Percentiles rank a stretch among this genome's conserved stretches.
Evolutionary conservation across 2,113 vertebrate genomes (phyloP).

Genomic region (Onychostoma macrolepis): DNA sequence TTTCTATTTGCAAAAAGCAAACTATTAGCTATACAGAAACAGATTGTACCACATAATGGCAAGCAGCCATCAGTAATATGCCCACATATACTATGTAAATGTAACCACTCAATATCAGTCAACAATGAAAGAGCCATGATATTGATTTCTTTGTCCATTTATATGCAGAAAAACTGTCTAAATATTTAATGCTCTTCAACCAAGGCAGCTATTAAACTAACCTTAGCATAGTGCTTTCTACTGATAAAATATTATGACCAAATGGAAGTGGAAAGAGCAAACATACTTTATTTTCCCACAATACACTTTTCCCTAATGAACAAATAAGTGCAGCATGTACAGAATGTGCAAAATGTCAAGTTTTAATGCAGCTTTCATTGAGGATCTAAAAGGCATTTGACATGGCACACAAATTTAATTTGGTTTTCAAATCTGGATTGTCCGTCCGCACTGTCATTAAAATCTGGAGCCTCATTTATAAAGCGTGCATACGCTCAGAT

Average conservation of each 20-base stretch:
- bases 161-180: background rate
- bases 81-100: background rate
- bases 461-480: no score
- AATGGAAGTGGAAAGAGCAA: background rate
- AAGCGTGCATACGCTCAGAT: no score
- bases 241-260: constrained; percentile 1
- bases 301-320: background rate
- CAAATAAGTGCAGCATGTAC: background rate
- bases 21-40: background rate
- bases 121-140: background rate
- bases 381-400: background rate
- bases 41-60: background rate
- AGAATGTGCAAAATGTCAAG: background rate
- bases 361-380: background rate
- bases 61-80: background rate
- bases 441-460: background rate
- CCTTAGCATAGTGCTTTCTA: background rate
- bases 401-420: background rate
- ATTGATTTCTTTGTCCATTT: constrained; percentile 24
- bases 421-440: background rate
- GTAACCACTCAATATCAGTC: background rate
- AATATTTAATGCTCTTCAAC: constrained; percentile 16
- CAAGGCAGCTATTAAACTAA: background rate
- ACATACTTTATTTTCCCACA: background rate
- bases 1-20: background rate